phyloP scores from a whole-genome alignment of 2,888 invertebrate species.

The Papilio demoleus region DNA sequence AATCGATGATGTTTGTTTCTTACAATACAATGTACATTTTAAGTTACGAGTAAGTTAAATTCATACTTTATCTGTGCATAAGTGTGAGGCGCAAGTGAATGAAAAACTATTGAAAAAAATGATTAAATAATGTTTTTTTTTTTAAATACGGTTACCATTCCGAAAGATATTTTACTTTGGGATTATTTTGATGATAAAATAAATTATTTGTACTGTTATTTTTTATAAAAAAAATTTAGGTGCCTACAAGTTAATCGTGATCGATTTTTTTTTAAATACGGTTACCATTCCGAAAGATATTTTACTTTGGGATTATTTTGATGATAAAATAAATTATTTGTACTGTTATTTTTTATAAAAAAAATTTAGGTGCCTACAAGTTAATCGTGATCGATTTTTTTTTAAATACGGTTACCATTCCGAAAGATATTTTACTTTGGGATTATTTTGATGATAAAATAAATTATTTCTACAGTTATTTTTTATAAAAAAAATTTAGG shows the following conservation, averaged over 20 bases:
- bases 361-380: constrained; percentile 10
- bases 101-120: no score
- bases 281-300: not conserved
- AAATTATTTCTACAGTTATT: no score
- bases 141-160: not conserved
- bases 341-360: not conserved
- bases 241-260: constrained; percentile 16
- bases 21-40: not conserved
- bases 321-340: no score
- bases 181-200: not conserved
- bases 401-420: not conserved
- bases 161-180: not conserved
- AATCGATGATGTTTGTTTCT: not conserved
- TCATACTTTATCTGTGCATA: no score
- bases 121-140: no score
- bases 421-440: not conserved
- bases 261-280: constrained; percentile 18
- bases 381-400: constrained; percentile 7
- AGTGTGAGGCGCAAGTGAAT: no score
- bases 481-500: not conserved
- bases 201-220: no score
- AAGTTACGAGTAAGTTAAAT: not conserved
- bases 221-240: not conserved
- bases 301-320: not conserved
- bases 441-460: not conserved